Conservation (phyloP, 2,888 invertebrate species). For the Abscondita cerata region DNA sequence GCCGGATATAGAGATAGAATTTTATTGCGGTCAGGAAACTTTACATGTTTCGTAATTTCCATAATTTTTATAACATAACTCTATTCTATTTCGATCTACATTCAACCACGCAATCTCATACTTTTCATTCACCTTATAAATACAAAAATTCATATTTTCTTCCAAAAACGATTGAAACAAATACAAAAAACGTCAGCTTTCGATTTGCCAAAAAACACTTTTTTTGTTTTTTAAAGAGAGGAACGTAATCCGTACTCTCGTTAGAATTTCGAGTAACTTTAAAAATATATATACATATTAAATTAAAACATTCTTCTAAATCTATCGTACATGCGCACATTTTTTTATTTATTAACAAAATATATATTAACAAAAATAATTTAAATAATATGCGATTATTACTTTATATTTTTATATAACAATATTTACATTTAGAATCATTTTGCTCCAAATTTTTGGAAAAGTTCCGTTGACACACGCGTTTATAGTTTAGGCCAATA, state of each 20-base stretch:
- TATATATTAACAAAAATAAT: slow-evolving; percentile 41
- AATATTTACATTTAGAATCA: slow-evolving; percentile 66
- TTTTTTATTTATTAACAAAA: slow-evolving; percentile 23
- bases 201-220: slow-evolving; percentile 46
- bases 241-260: slow-evolving; percentile 60
- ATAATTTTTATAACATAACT: slow-evolving; percentile 56
- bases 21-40: slow-evolving; percentile 63
- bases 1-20: slow-evolving; percentile 57
- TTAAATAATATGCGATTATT: slow-evolving; percentile 44
- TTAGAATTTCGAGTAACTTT: slow-evolving; percentile 55
- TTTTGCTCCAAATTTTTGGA: slow-evolving; percentile 52
- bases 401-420: slow-evolving; percentile 59
- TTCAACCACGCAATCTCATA: slow-evolving; percentile 34
- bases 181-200: slow-evolving; percentile 47
- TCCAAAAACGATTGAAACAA: slow-evolving; percentile 47
- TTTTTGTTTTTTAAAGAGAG: slow-evolving; percentile 51
- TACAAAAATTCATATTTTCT: slow-evolving; percentile 46
- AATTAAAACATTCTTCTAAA: slow-evolving; percentile 48
- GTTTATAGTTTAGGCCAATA: slow-evolving; percentile 46
- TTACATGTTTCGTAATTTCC: slow-evolving; percentile 60
- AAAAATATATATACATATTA: slow-evolving; percentile 53
- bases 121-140: slow-evolving; percentile 42
- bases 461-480: slow-evolving; percentile 40
- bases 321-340: slow-evolving; percentile 51
- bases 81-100: slow-evolving; percentile 50